Percentiles rank a stretch among this genome's conserved stretches.
Evolutionary conservation across 2,888 invertebrate species (phyloP).

Genomic region (Odontocolon sp.): DNA sequence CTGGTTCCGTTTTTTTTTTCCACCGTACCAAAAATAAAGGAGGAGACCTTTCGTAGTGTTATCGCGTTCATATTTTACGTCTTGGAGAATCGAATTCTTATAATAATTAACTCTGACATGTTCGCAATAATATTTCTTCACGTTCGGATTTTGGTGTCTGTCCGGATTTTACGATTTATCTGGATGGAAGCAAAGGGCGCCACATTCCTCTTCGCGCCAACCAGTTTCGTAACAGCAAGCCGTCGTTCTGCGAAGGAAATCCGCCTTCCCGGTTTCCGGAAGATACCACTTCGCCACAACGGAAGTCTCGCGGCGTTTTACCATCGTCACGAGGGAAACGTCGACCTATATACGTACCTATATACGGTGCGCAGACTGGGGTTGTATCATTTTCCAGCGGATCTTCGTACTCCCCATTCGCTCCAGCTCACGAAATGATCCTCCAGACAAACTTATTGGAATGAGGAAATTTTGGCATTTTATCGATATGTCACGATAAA

Average conservation of each 20-base stretch:
- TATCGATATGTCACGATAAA: no score
- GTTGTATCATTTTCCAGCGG: neutral
- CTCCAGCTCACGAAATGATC: no score
- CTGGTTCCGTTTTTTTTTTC: neutral
- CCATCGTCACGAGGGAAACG: neutral
- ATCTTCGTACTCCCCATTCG: neutral
- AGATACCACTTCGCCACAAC: neutral
- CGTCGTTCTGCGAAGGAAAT: neutral
- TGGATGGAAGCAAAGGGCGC: neutral
- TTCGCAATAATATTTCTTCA: no score
- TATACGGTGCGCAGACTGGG: no score
- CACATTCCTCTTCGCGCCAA: neutral
- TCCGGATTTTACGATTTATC: no score
- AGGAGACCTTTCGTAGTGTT: neutral
- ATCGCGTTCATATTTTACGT: neutral
- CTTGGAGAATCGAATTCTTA: neutral
- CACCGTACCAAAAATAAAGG: neutral
- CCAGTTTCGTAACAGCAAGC: neutral
- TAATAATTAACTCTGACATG: no score
- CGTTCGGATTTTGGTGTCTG: no score
- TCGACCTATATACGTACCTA: no score
- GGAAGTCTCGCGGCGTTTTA: neutral
- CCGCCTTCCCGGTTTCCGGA: neutral
- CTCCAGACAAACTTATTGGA: no score
- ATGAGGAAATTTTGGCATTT: no score